Percentiles rank a stretch among this genome's conserved stretches.
phyloP scores from a whole-genome alignment of 2,797 vertebrate genomes.

The Pelodytes ibericus region DNA sequence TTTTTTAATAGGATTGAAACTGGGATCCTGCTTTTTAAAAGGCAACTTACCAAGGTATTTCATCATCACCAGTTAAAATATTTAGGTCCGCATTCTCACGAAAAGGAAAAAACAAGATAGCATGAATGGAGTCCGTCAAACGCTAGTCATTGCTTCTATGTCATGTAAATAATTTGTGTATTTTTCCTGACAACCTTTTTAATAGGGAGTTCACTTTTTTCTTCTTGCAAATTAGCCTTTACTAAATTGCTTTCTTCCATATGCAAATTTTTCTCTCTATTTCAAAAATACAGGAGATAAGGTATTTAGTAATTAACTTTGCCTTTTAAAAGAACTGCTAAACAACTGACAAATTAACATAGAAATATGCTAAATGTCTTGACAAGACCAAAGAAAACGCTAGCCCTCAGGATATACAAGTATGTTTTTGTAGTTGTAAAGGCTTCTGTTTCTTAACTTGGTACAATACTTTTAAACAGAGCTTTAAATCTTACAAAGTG shows the following conservation, averaged over 20 bases:
- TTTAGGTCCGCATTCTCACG: too few relatives aligned
- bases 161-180: too few relatives aligned
- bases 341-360: neutral
- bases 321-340: neutral
- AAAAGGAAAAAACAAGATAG: too few relatives aligned
- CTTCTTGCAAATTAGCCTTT: too few relatives aligned
- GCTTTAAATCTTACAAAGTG: neutral
- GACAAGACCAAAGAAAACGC: neutral
- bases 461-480: neutral
- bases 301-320: conserved; percentile 13
- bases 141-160: too few relatives aligned
- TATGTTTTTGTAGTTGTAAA: neutral
- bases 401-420: neutral
- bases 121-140: too few relatives aligned
- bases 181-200: neutral
- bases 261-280: neutral
- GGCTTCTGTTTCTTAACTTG: neutral
- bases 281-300: neutral
- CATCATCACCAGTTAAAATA: too few relatives aligned
- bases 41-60: too few relatives aligned
- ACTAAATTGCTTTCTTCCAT: neutral
- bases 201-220: too few relatives aligned
- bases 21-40: too few relatives aligned
- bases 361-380: neutral
- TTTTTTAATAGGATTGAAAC: too few relatives aligned